A percentile compares a stretch with the other conserved stretches of the same genome.
phyloP scores from a whole-genome alignment of 2,888 invertebrate species.

The Xestobium rufovillosum region DNA sequence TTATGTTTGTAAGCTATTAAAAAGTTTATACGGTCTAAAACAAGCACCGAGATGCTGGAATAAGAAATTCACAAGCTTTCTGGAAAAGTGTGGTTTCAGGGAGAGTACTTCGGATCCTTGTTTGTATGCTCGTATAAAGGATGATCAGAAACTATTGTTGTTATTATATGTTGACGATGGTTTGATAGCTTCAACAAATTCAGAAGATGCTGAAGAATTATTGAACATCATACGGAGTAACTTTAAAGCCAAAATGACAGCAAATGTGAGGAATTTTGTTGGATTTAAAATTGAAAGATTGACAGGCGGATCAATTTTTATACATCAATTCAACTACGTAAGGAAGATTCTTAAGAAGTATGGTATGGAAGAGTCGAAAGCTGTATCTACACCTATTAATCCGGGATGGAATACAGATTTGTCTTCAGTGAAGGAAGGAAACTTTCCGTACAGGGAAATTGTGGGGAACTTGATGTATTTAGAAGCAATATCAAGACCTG shows the following conservation, averaged over 20 bases:
- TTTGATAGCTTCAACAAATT: conserved; percentile 20
- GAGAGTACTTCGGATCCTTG: conserved; percentile 30
- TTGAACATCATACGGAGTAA: background rate
- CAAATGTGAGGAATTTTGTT: conserved; percentile 10
- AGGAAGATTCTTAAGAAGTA: conserved; percentile 11
- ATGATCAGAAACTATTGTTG: conserved; percentile 24
- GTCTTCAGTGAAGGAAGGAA: too few species aligned
- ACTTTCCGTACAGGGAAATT: conserved; percentile 4
- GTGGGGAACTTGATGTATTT: conserved; percentile 2
- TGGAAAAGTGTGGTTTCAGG: conserved; percentile 25
- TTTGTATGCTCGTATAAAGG: conserved; percentile 23
- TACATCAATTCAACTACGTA: conserved; percentile 11
- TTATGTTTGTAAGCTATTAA: conserved; percentile 30
- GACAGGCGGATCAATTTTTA: conserved; percentile 9
- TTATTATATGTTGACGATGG: too few species aligned
- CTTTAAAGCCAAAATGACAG: conserved; percentile 15
- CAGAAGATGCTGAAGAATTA: conserved; percentile 9
- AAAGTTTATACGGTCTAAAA: conserved; percentile 35
- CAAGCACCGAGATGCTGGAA: too few species aligned
- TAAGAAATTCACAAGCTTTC: conserved; percentile 27
- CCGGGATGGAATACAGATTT: too few species aligned
- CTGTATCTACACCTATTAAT: too few species aligned
- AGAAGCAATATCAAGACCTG: background rate
- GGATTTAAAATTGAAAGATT: conserved; percentile 15
- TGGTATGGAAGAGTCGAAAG: conserved; percentile 7